Conservation (phyloP, 2,888 invertebrate species). For the Dasypolia templi region DNA sequence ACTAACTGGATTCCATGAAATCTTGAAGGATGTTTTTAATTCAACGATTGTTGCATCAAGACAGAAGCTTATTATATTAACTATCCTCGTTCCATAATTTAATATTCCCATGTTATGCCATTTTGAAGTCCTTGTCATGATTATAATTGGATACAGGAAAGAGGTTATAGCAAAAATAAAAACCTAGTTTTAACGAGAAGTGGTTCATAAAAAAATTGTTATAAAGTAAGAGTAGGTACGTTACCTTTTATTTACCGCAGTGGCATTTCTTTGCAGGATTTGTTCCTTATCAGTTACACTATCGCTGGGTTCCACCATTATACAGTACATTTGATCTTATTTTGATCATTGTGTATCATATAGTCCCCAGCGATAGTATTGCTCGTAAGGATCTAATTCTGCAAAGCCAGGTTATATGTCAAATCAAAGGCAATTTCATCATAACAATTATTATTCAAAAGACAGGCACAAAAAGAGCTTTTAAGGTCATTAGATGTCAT, state of each 20-base stretch:
- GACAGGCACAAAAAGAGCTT: neutral
- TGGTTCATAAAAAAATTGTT: neutral
- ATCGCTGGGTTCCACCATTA: neutral
- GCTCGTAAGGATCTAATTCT: neutral
- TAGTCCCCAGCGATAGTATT: neutral
- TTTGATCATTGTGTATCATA: neutral
- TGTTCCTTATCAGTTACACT: neutral
- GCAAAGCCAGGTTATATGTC: neutral
- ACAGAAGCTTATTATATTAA: neutral
- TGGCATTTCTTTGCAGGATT: neutral
- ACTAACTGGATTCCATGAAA: conserved; percentile 27
- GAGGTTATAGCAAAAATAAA: neutral
- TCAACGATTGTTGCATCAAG: conserved; percentile 28
- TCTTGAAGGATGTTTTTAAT: conserved; percentile 38
- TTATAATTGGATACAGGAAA: neutral
- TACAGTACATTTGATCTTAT: neutral
- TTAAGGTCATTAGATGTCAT: conserved; percentile 6
- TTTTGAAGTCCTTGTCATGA: neutral
- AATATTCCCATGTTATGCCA: neutral
- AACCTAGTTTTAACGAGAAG: neutral
- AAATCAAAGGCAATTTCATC: neutral
- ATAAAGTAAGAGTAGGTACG: too few species aligned
- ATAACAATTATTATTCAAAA: neutral
- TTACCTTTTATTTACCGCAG: neutral
- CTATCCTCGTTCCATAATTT: neutral